Percentiles rank a stretch among this genome's conserved stretches.
These are phyloP conservation scores for Peromyscus nudipes DNA, from an alignment of 2,797 vertebrate species.

Conservation along the genomic window DNA sequence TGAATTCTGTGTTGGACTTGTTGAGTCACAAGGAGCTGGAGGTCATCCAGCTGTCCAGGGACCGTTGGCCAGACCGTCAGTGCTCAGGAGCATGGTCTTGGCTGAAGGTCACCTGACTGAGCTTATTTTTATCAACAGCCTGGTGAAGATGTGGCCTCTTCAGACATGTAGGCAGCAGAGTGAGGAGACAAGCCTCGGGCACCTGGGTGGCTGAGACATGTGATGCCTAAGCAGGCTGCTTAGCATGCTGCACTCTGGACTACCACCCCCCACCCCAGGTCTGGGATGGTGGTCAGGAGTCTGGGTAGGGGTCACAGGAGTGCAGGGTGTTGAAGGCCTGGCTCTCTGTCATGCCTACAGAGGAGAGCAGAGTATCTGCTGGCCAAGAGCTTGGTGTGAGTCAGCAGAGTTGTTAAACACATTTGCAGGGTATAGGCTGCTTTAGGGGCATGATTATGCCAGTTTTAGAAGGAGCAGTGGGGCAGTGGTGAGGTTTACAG, in stretches of 20 bases:
- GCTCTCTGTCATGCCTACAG: not conserved
- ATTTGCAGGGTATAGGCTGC: not conserved
- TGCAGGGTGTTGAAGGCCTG: not conserved
- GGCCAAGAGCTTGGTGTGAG: not conserved
- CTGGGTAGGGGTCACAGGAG: no score
- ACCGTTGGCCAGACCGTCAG: not conserved
- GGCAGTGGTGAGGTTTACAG: not conserved
- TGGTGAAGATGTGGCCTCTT: not conserved
- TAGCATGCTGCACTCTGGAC: not conserved
- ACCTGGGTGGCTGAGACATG: no score
- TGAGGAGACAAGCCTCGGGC: not conserved
- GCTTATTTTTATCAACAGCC: not conserved
- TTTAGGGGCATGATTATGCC: not conserved
- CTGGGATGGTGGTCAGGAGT: not conserved
- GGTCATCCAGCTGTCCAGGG: not conserved
- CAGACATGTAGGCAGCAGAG: not conserved
- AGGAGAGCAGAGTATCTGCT: not conserved
- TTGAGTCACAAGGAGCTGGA: conserved; percentile 31
- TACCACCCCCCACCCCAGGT: not conserved
- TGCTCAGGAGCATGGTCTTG: not conserved
- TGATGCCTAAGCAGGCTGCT: not conserved
- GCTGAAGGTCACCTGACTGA: not conserved
- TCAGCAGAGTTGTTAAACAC: not conserved
- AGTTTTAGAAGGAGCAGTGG: not conserved
- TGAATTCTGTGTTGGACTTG: not conserved